Percentiles rank a stretch among this genome's conserved stretches.
Evolutionary conservation across 2,888 invertebrate species (phyloP).

Genomic region (Himalopsyche anomala): DNA sequence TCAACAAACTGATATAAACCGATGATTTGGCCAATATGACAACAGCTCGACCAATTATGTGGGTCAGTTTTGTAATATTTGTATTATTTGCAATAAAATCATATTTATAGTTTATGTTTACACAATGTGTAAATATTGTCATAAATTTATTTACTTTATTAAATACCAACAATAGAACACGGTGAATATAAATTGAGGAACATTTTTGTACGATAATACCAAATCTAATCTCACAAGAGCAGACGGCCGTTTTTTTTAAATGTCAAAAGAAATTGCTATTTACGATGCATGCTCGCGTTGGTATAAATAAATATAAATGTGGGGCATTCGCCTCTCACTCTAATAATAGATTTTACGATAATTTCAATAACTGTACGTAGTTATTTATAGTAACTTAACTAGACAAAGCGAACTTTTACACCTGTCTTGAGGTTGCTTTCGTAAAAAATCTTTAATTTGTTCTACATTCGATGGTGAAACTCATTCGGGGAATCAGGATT

Average conservation of each 20-base stretch:
- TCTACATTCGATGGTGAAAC: too few relatives aligned
- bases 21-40: too few relatives aligned
- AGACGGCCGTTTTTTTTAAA: not conserved
- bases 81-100: too few relatives aligned
- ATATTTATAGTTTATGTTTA: too few relatives aligned
- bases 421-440: not conserved
- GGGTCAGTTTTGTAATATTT: too few relatives aligned
- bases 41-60: too few relatives aligned
- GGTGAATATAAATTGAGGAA: not conserved
- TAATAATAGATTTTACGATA: conserved; percentile 65
- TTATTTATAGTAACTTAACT: conserved; percentile 61
- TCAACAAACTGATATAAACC: too few relatives aligned
- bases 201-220: not conserved
- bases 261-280: not conserved
- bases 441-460: too few relatives aligned
- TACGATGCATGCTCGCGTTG: not conserved
- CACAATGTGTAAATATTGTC: too few relatives aligned
- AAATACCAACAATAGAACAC: too few relatives aligned
- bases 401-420: conserved; percentile 49
- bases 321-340: conserved; percentile 58
- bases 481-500: too few relatives aligned
- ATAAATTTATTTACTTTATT: too few relatives aligned
- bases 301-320: conserved; percentile 55
- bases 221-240: not conserved
- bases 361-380: conserved; percentile 63